Base-by-base conservation (phyloP, 1,140 invertebrate species). In the Colletes latitarsis region DNA sequence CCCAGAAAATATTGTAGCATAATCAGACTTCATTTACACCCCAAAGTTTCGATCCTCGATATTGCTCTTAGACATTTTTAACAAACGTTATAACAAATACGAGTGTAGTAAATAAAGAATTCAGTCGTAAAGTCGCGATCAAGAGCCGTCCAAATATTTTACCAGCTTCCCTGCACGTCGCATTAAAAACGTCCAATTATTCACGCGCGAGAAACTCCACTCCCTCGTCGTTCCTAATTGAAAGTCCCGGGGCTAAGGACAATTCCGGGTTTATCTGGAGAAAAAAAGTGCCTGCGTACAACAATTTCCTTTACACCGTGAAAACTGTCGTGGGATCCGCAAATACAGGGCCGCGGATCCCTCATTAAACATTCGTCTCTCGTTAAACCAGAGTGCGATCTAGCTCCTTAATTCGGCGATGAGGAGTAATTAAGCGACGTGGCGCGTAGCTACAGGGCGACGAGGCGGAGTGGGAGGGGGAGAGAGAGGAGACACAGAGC, bases 281-380 rank as follows among this genome's bases (percentile, higher is more conserved):
- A 58, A 67, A 19, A 14, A 14, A 10, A n/a, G 6, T 21, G 14
- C 14, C 39, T n/a, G 4, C 4, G 41, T 8, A 9, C 62, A 58
- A 57, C 58, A 53, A 82, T 71, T 73, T 84, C 58, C 72, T 64
- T 76, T 76, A 81, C 84, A 72, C 69, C 72, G 81, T 86, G 85
- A 87, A 82, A 87, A 87, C 62, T 83, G 77, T 83, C 81, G 75
- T 67, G 73, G 62, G 78, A 81, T 64, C 60, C n/a, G 71, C 46
- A 60, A 82, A 73, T 60, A 62, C 70, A 60, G 30, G 63, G 55
- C n/a, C 70, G 68, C 63, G 77, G 55, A 70, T 77, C 75, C 39
- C 82, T 87, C 86, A 83, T 87, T 86, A 87, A 87, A 84, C 82
- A 87, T 86, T 87, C 85, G 86, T 76, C 85, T 87, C 88, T 89